Evolutionary conservation across 2,113 vertebrate species (phyloP), one percentile per base, ranked within the genome.

Genomic region (Gambusia holbrooki): DNA sequence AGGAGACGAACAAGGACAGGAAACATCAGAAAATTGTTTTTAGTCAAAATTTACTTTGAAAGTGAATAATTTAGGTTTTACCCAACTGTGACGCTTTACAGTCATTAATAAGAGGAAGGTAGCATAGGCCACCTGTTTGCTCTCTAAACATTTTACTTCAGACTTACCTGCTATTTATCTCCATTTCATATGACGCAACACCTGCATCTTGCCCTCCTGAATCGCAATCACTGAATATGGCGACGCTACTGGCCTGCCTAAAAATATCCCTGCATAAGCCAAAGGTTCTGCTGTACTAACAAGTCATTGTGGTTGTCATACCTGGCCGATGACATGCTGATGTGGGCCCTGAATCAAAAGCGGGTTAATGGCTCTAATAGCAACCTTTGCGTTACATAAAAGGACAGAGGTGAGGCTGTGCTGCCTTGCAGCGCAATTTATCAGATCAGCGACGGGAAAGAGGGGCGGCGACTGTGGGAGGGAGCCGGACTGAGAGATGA

Each of bases 331-430:
- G 77, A 54, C 66, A 66, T 3, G 45, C 58, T 54, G 65, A 54
- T 5, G 63, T 32, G n/a, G 42, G 61, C 54, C 30, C 61, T 72
- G 72, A 74, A 72, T 79, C 72, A 73, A 72, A 77, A 71, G 66
- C 80, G 63, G 80, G 77, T 71, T 85, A 84, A 79, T 64, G 69
- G 65, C 65, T 72, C 62, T 71, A 71, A 70, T 35, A 75, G 68
- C 76, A 69, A 48, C 54, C 54, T 67, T 42, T 64, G 66, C 67
- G 76, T 82, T 85, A 58, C 25, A 64, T 81, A 70, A 78, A 70
- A 65, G 80, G 66, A 37, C 69, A 79, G 75, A 81, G 85, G 66
- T 81, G 69, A 76, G 45, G 62, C 48, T 12, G 62, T 25, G 61
- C 68, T 67, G 69, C 62, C 63, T 62, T 61, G 42, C 63, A 66